Conservation (phyloP, 2,797 vertebrate genomes). For the Catharus ustulatus region DNA sequence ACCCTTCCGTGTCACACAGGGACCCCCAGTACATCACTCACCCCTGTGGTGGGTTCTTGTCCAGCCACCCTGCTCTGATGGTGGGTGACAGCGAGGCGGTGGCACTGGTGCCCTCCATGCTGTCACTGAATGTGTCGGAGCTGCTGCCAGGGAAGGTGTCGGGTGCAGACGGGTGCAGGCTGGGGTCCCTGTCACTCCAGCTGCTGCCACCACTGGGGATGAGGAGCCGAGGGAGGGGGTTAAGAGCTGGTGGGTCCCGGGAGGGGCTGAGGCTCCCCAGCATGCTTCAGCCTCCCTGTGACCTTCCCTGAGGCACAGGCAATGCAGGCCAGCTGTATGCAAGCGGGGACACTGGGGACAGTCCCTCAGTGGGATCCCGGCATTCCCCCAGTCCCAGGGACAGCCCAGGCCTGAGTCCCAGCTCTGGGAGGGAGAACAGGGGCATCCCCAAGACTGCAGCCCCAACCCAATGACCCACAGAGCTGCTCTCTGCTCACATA, state of each 20-base stretch:
- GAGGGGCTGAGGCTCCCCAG: background rate
- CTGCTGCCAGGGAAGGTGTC: background rate
- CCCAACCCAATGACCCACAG: fast-evolving
- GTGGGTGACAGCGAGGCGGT: constrained; percentile 54
- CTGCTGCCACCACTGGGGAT: background rate
- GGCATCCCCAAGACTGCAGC: background rate
- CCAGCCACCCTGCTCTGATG: constrained; percentile 90
- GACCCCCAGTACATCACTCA: constrained; percentile 60
- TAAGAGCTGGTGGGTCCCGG: background rate
- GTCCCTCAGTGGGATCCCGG: fast-evolving
- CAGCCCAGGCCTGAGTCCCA: background rate
- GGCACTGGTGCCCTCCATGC: background rate
- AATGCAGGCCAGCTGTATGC: background rate
- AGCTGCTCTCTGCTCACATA: background rate
- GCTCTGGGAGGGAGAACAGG: background rate
- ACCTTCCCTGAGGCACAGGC: background rate
- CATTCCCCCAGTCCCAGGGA: background rate
- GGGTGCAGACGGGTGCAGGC: background rate
- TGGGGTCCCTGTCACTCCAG: background rate
- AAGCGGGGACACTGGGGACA: background rate
- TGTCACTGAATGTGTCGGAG: background rate
- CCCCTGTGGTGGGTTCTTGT: constrained; percentile 95
- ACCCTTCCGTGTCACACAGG: background rate
- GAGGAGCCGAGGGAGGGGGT: background rate
- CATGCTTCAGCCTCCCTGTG: background rate